These are phyloP conservation scores for Physocephala rufipes DNA, from an alignment of 2,888 invertebrate species.

Conservation along the genomic window DNA sequence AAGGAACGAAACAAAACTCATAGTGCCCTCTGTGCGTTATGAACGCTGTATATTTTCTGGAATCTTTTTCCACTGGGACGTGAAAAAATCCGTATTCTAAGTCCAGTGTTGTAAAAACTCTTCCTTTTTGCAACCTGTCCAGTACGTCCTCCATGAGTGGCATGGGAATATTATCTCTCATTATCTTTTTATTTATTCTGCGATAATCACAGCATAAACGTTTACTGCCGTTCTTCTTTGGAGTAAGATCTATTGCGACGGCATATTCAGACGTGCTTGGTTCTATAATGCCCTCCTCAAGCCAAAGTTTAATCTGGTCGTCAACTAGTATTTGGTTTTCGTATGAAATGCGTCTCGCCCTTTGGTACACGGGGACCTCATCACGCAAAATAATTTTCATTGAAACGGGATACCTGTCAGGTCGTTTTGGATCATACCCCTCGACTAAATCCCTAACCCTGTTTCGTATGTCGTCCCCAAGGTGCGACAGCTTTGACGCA, in stretches of 20 bases:
- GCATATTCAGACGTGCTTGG: conserved; percentile 33
- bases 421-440: not conserved
- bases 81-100: conserved; percentile 29
- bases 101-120: conserved; percentile 22
- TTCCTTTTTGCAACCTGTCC: conserved; percentile 23
- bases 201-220: conserved; percentile 25
- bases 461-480: not conserved
- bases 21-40: conserved; percentile 25
- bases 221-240: conserved; percentile 15
- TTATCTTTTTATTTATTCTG: conserved; percentile 17
- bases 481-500: not conserved
- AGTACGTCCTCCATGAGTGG: conserved; percentile 32
- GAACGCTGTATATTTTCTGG: conserved; percentile 31
- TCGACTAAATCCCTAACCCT: not conserved
- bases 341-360: conserved; percentile 2
- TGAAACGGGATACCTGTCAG: not conserved
- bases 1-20: conserved; percentile 24
- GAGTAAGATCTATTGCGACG: not conserved
- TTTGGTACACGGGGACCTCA: not conserved
- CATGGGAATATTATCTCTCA: conserved; percentile 36
- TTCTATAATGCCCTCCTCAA: conserved; percentile 21
- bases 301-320: conserved; percentile 44
- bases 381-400: not conserved
- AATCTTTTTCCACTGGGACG: conserved; percentile 20
- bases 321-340: conserved; percentile 42